Conservation (phyloP, 2,113 vertebrate genomes). For the Passer domesticus region DNA sequence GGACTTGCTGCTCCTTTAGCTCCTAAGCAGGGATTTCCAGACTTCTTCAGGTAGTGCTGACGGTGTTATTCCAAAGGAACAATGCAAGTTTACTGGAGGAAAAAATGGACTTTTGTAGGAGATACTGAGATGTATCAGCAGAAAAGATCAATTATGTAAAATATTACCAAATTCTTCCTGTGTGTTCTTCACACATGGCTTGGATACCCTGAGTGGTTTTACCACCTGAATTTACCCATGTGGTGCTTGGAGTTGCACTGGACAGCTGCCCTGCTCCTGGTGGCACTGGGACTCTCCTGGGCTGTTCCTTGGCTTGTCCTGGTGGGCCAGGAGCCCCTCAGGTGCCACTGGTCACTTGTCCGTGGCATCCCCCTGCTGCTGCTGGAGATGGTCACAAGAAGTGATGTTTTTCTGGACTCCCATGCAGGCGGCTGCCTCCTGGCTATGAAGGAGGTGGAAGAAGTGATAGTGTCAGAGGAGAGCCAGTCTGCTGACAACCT, state of each 20-base stretch:
- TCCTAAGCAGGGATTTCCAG: background rate
- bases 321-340: background rate
- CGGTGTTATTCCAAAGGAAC: background rate
- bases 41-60: background rate
- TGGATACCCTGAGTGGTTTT: background rate
- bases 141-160: background rate
- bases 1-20: background rate
- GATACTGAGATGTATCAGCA: background rate
- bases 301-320: background rate
- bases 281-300: background rate
- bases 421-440: slow-evolving; percentile 86
- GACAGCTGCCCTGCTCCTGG: background rate
- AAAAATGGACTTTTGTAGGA: background rate
- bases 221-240: background rate
- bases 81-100: background rate
- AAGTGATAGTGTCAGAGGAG: slow-evolving; percentile 71
- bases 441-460: slow-evolving; percentile 77
- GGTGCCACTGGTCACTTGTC: background rate
- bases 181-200: background rate
- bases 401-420: background rate
- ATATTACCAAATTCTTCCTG: background rate
- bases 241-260: background rate
- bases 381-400: background rate
- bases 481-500: slow-evolving; percentile 73
- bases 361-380: rapidly evolving